A percentile compares a stretch with the other conserved stretches of the same genome.
phyloP scores from a whole-genome alignment of 2,888 invertebrate genomes.

The Caenorhabditis imperialis region DNA sequence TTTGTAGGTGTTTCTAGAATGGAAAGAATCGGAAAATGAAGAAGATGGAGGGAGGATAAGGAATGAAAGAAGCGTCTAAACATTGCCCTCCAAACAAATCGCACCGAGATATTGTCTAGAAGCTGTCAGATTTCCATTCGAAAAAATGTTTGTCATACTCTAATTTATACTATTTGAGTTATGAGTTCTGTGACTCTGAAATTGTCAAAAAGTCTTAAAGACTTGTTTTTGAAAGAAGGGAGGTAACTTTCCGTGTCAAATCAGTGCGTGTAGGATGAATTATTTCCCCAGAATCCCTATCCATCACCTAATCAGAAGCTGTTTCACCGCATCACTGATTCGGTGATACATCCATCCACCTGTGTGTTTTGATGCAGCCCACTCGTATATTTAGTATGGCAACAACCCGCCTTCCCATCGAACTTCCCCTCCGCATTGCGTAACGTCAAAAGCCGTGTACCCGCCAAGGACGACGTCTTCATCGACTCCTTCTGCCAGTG shows the following conservation, averaged over 20 bases:
- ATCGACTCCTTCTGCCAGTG: background rate
- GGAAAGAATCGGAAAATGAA: conserved; percentile 8
- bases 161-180: no score
- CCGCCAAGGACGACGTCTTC: conserved; percentile 11
- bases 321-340: background rate
- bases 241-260: no score
- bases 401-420: conserved; percentile 7
- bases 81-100: conserved; percentile 2
- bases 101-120: background rate
- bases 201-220: no score
- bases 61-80: background rate
- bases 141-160: no score
- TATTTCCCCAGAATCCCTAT: no score
- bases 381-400: conserved; percentile 8
- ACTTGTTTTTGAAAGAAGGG: no score
- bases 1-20: conserved; percentile 30
- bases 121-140: no score
- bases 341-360: background rate
- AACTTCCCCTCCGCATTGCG: background rate
- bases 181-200: no score
- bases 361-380: conserved; percentile 22
- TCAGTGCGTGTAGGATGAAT: no score
- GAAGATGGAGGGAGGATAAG: conserved; percentile 14
- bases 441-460: conserved; percentile 4
- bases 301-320: conserved; percentile 5